Percentiles rank a stretch among this genome's conserved stretches.
Evolutionary conservation across 1,140 invertebrate species (phyloP).

Genomic region (Maconellicoccus hirsutus): DNA sequence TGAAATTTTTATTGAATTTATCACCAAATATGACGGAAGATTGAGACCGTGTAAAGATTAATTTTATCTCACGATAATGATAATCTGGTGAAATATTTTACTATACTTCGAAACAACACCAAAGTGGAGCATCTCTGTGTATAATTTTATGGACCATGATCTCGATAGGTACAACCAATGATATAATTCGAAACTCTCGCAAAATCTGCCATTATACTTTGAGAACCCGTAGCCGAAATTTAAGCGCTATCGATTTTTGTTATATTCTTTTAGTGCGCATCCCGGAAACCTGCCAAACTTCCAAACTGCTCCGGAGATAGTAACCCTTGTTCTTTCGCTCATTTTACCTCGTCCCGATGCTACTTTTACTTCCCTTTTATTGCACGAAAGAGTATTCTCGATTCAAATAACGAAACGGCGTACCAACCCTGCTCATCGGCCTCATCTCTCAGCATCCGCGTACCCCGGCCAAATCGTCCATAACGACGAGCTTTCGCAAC

Average conservation of each 20-base stretch:
- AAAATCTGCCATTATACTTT: neutral
- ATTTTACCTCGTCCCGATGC: neutral
- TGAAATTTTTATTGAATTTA: no score
- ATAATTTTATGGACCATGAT: no score
- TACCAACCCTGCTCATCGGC: no score
- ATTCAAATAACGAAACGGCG: neutral
- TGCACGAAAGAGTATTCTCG: constrained; percentile 7
- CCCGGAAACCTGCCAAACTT: constrained; percentile 6
- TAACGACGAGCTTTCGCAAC: neutral
- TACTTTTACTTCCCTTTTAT: constrained; percentile 9
- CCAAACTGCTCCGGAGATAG: constrained; percentile 6
- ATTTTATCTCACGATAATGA: no score
- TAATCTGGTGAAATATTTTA: no score
- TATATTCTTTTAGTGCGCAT: constrained; percentile 5
- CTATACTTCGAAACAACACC: no score
- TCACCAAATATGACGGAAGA: no score
- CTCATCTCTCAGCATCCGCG: neutral
- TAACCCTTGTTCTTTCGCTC: constrained; percentile 7
- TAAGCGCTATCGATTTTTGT: constrained; percentile 1
- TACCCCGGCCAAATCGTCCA: neutral
- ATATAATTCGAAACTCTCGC: no score
- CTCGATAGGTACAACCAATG: no score
- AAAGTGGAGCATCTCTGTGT: no score
- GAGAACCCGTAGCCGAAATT: constrained; percentile 2
- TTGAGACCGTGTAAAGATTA: no score